These are phyloP conservation scores for Synanthedon vespiformis DNA, from an alignment of 2,888 invertebrate genomes.

Conservation along the genomic window DNA sequence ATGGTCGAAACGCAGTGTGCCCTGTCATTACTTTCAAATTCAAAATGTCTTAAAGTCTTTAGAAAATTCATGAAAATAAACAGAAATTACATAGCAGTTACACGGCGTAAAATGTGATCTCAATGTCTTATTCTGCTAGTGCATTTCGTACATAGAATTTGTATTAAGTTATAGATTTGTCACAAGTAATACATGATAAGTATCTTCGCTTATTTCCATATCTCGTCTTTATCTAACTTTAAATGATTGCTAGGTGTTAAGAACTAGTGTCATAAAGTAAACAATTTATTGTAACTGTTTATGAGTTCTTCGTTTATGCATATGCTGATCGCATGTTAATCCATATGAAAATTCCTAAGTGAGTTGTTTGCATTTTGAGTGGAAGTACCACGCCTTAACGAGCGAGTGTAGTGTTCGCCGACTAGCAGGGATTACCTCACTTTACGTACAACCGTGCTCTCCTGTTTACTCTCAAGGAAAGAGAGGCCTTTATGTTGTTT, in stretches of 20 bases:
- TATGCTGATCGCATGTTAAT: slow-evolving; percentile 48
- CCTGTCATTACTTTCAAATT: no score
- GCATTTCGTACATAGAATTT: neutral
- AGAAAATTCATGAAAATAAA: neutral
- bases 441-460: slow-evolving; percentile 32
- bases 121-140: neutral
- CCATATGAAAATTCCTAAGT: slow-evolving; percentile 40
- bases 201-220: neutral
- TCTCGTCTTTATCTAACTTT: neutral
- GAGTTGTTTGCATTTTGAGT: slow-evolving; percentile 51
- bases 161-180: neutral
- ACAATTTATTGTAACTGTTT: neutral
- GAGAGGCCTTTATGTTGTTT: slow-evolving; percentile 44
- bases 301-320: slow-evolving; percentile 5
- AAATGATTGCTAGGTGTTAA: neutral
- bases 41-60: no score
- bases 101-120: neutral
- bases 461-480: slow-evolving; percentile 44
- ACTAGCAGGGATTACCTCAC: slow-evolving; percentile 53
- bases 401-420: slow-evolving; percentile 20
- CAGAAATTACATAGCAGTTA: neutral
- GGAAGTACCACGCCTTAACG: slow-evolving; percentile 43
- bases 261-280: neutral
- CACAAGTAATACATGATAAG: neutral
- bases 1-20: no score